Conservation (phyloP, 2,797 vertebrate species). For the Pempheris klunzingeri region DNA sequence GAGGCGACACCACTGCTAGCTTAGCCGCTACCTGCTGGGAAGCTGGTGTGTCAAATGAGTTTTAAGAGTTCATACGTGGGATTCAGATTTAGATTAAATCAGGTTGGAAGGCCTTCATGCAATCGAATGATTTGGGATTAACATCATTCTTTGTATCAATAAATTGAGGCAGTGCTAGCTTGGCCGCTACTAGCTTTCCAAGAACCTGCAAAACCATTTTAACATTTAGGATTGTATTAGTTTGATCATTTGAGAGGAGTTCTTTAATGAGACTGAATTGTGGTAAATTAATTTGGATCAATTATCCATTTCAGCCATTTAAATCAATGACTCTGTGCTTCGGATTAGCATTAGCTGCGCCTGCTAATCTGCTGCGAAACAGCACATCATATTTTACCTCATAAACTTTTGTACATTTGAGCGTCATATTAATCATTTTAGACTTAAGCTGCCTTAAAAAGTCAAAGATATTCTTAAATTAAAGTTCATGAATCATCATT, state of each 20-base stretch:
- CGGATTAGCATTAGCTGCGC: not conserved
- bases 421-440: not conserved
- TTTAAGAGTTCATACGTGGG: conserved; percentile 25
- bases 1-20: conserved; percentile 18
- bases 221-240: not conserved
- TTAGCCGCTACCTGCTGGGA: conserved; percentile 29
- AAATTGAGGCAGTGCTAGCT: not conserved
- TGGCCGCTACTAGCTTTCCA: no score
- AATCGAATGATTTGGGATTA: conserved; percentile 11
- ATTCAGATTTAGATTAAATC: conserved; percentile 36
- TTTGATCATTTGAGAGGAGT: not conserved
- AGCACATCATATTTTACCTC: not conserved
- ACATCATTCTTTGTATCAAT: not conserved
- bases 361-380: not conserved
- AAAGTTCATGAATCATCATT: not conserved
- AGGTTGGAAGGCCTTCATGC: not conserved
- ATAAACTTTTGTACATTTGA: not conserved
- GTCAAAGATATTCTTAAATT: not conserved
- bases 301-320: not conserved
- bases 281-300: not conserved
- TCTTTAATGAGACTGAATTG: not conserved
- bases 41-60: conserved; percentile 30
- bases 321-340: not conserved
- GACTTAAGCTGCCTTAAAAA: not conserved
- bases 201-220: no score